Evolutionary conservation across 2,113 vertebrate species (phyloP), one percentile per base, ranked within the genome.

Genomic region (Herpetotheres cachinnans): DNA sequence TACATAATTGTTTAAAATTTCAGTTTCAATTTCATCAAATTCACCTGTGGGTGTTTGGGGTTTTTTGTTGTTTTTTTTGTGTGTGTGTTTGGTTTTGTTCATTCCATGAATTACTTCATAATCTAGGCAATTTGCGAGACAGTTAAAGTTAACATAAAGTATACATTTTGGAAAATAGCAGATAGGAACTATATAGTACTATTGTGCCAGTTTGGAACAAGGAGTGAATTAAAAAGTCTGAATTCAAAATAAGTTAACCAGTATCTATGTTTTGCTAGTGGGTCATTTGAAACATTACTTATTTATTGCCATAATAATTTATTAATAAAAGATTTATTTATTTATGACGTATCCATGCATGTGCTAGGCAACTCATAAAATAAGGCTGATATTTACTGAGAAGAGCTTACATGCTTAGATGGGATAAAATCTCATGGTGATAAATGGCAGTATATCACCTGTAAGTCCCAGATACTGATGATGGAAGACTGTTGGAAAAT

Each of bases 241-340:
- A 73, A 67, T 96, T 95, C 94, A 93, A 96, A 87, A 66, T 82
- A 71, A 79, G 52, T n/a, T 69, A 76, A 84, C 82, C 52, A 44
- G 25, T 81, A 81, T 52, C 58, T 86, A 10, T 88, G 20, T 55
- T 94, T 91, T 93, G 29, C 81, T 93, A 65, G 65, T 79, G 52
- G 44, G 30, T 78, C n/a, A 93, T 94, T 93, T 95, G 34, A 92
- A 87, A 61, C 54, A 93, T 94, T 69, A 71, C 16, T 93, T 94
- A 93, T 95, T 97, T 82, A 96, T 93, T 91, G 36, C 58, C 15
- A 65, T 85, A 89, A 93, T 93, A 49, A 93, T 94, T 93, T 96
- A 93, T 96, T 96, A 70, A 96, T 95, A 49, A 59, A 81, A 90
- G 9, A 82, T n/a, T 96, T 88, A 93, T 47, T 94, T 93, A 96